A percentile compares a stretch with the other conserved stretches of the same genome.
Evolutionary conservation across 1,140 invertebrate species (phyloP).

Genomic region (Trichogramma pretiosum): DNA sequence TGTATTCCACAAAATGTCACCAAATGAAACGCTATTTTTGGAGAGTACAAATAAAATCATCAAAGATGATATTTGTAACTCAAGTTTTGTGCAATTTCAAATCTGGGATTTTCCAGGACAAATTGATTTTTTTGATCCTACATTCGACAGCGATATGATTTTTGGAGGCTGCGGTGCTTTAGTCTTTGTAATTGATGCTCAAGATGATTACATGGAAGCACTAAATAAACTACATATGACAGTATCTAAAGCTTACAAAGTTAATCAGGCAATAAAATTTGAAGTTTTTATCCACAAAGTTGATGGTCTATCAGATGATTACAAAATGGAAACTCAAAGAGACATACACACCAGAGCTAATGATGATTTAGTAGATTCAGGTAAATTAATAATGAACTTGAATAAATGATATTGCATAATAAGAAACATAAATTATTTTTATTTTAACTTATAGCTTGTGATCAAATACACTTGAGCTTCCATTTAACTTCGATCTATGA

Average conservation of each 20-base stretch:
- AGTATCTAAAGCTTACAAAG: conserved; percentile 90
- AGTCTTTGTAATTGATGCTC: conserved; percentile 97
- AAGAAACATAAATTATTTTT: conserved; percentile 2
- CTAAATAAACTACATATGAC: conserved; percentile 85
- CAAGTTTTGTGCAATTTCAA: conserved; percentile 98
- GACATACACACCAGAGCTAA: conserved; percentile 96
- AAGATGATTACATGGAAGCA: conserved; percentile 96
- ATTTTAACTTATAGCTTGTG: conserved; percentile 48
- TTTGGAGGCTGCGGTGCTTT: conserved; percentile 92
- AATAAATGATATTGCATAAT: not conserved
- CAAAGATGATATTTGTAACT: conserved; percentile 94
- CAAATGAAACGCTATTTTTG: conserved; percentile 98
- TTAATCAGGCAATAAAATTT: conserved; percentile 95
- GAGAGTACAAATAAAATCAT: conserved; percentile 98
- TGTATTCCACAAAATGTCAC: conserved; percentile 99
- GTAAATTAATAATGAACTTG: conserved; percentile 42
- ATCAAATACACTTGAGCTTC: conserved; percentile 86
- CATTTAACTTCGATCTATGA: conserved; percentile 99
- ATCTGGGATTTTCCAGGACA: conserved; percentile 99
- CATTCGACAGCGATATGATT: conserved; percentile 91
- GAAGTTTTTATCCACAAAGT: conserved; percentile 99
- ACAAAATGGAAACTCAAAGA: conserved; percentile 96
- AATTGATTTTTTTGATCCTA: conserved; percentile 94
- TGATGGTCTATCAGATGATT: conserved; percentile 96
- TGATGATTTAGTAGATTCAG: conserved; percentile 86